Evolutionary conservation across 2,797 vertebrate genomes (phyloP).

Genomic region (Clarias pachynema): DNA sequence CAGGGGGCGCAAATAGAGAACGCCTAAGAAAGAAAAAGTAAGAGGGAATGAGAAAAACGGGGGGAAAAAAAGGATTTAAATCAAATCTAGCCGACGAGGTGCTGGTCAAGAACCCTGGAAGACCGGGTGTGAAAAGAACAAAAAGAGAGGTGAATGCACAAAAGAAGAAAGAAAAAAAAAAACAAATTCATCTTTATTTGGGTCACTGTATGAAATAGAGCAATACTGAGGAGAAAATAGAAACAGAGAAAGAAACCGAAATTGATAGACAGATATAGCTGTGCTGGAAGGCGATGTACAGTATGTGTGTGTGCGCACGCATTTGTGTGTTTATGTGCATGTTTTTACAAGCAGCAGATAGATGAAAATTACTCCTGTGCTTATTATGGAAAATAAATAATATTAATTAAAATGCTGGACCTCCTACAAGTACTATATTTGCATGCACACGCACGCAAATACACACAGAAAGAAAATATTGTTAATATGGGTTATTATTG

Average conservation of each 20-base stretch:
- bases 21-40: slow-evolving; percentile 66
- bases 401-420: slow-evolving; percentile 27
- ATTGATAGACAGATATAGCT: slow-evolving; percentile 40
- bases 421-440: slow-evolving; percentile 34
- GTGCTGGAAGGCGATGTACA: slow-evolving; percentile 43
- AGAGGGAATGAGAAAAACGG: slow-evolving; percentile 28
- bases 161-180: slow-evolving; percentile 39
- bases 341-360: slow-evolving; percentile 66
- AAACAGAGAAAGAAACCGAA: slow-evolving; percentile 62
- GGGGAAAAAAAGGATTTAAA: slow-evolving; percentile 20
- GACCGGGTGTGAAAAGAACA: slow-evolving; percentile 5
- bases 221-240: slow-evolving; percentile 67
- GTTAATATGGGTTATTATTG: not conserved
- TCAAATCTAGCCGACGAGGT: not conserved
- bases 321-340: slow-evolving; percentile 16
- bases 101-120: slow-evolving; percentile 42
- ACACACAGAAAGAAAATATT: slow-evolving; percentile 53
- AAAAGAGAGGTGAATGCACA: not conserved
- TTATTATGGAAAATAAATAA: slow-evolving; percentile 56
- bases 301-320: slow-evolving; percentile 37
- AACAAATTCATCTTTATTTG: slow-evolving; percentile 70
- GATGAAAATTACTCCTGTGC: slow-evolving; percentile 39
- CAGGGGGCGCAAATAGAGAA: slow-evolving; percentile 72
- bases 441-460: slow-evolving; percentile 57
- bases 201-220: slow-evolving; percentile 70